Evolutionary conservation across 2,113 vertebrate species (phyloP).

Genomic region (Crotalus helleri): DNA sequence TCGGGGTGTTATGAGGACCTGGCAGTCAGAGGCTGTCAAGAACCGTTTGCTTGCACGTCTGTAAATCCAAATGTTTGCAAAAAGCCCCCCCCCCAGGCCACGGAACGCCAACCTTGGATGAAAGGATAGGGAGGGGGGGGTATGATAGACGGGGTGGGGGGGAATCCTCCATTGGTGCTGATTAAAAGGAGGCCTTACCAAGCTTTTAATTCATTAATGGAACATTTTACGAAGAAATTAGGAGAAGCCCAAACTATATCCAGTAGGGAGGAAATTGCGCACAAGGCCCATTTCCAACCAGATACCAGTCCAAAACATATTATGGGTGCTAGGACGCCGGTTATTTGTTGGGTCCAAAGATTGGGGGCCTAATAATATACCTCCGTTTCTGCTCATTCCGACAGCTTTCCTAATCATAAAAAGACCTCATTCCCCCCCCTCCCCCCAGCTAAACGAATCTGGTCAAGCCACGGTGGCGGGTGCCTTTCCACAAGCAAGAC

Average conservation of each 20-base stretch:
- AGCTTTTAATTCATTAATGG: neutral
- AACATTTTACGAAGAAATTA: neutral
- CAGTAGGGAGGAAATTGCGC: neutral
- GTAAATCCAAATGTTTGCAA: neutral
- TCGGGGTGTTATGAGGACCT: neutral
- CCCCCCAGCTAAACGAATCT: neutral
- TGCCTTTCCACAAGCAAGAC: neutral
- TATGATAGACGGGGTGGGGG: neutral
- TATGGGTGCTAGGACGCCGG: neutral
- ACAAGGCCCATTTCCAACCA: neutral
- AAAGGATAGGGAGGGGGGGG: neutral
- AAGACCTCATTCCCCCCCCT: neutral
- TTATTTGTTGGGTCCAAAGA: neutral
- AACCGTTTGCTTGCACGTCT: neutral
- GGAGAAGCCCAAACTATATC: neutral
- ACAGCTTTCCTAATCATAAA: neutral
- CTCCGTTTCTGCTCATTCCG: neutral
- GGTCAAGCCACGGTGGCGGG: neutral
- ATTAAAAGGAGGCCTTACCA: neutral
- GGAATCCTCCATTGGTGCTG: neutral
- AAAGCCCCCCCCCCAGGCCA: neutral
- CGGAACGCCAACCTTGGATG: neutral
- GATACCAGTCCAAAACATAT: neutral
- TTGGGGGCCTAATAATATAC: neutral
- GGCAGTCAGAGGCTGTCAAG: neutral